Evolutionary conservation across 2,113 vertebrate species (phyloP).

Genomic region (Sylvietta virens): DNA sequence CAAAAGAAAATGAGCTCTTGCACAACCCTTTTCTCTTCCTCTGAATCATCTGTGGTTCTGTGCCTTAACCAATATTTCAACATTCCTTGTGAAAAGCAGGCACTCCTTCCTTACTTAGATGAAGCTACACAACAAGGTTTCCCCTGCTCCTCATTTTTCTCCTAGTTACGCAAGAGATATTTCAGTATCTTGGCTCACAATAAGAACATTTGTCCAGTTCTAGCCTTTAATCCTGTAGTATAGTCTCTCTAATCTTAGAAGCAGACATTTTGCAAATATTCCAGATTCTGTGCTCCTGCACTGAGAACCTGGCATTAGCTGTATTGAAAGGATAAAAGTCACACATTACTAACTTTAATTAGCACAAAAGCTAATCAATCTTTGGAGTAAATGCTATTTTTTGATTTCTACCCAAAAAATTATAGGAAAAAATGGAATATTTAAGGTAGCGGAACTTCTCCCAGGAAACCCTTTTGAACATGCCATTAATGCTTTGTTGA

Average conservation of each 20-base stretch:
- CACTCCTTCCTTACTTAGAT: neutral
- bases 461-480: neutral
- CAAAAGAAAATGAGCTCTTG: neutral
- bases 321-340: neutral
- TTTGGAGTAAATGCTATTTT: neutral
- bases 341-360: neutral
- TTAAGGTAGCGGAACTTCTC: neutral
- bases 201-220: neutral
- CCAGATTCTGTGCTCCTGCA: neutral
- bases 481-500: neutral
- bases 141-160: neutral
- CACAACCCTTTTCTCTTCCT: neutral
- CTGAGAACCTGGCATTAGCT: neutral
- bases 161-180: neutral
- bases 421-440: neutral
- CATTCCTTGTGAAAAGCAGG: neutral
- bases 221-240: neutral
- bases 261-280: neutral
- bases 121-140: neutral
- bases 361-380: neutral
- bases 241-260: neutral
- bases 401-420: neutral
- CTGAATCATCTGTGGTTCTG: conserved; percentile 7
- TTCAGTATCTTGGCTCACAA: neutral
- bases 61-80: neutral